phyloP scores from a whole-genome alignment of 2,797 vertebrate species.

The Melanotaenia nigrans region DNA sequence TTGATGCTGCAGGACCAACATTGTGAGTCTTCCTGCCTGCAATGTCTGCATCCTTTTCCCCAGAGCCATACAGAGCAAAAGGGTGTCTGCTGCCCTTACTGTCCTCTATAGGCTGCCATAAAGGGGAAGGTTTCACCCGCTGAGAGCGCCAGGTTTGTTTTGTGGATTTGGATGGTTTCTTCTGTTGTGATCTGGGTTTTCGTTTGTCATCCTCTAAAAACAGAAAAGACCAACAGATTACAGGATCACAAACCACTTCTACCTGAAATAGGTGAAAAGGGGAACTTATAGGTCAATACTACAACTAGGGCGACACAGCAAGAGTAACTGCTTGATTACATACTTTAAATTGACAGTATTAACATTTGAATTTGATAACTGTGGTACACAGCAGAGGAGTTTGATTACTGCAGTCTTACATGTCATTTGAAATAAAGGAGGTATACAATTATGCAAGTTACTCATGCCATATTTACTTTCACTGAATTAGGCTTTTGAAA shows the following conservation, averaged over 20 bases:
- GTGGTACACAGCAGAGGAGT: not conserved
- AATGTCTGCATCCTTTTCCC: constrained; percentile 88
- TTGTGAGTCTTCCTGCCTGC: constrained; percentile 93
- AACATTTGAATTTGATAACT: not conserved
- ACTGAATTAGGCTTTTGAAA: too few relatives aligned
- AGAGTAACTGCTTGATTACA: not conserved
- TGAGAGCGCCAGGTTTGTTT: constrained; percentile 63
- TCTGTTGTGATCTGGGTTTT: constrained; percentile 30
- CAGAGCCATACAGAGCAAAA: constrained; percentile 92
- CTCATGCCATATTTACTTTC: not conserved
- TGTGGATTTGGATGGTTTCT: constrained; percentile 74
- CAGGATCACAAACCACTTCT: not conserved
- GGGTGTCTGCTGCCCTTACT: constrained; percentile 87
- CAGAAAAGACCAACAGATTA: constrained; percentile 3
- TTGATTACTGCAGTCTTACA: not conserved
- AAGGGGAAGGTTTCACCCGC: constrained; percentile 62
- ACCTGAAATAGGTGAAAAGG: not conserved
- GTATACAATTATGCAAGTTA: not conserved
- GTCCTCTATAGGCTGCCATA: constrained; percentile 68
- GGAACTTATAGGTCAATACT: not conserved
- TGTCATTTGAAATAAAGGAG: not conserved
- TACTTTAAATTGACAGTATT: not conserved
- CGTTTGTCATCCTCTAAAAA: constrained; percentile 39
- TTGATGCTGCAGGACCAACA: constrained; percentile 87
- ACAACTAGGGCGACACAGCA: too few relatives aligned